Conservation (phyloP, 2,797 vertebrate species). For the Centropyge bicolor region DNA sequence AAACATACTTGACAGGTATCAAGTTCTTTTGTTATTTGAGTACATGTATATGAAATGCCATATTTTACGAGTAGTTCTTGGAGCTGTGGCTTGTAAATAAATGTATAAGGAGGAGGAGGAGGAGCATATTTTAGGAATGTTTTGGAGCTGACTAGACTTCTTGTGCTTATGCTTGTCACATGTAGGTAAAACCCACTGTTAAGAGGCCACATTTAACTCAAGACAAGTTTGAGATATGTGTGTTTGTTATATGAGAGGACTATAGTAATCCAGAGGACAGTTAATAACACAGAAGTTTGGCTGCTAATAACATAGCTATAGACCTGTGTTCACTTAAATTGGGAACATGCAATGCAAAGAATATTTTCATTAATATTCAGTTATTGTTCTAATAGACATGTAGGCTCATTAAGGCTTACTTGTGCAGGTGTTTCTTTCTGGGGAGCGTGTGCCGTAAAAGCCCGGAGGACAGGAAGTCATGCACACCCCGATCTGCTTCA, state of each 20-base stretch:
- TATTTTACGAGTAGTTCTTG: slow-evolving; percentile 27
- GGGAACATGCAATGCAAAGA: not conserved
- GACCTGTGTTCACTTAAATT: not conserved
- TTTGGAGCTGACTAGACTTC: slow-evolving; percentile 1
- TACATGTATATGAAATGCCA: slow-evolving; percentile 1
- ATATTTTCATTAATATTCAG: not conserved
- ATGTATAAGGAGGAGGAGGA: slow-evolving; percentile 10
- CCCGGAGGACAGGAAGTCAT: slow-evolving; percentile 96
- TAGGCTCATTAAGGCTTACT: slow-evolving; percentile 86
- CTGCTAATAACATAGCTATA: not conserved
- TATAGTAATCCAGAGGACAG: not conserved
- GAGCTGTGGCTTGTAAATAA: slow-evolving; percentile 24
- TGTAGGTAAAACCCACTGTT: slow-evolving; percentile 35
- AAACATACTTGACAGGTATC: slow-evolving; percentile 21
- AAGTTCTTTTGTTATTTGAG: slow-evolving; percentile 6
- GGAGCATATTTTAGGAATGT: slow-evolving; percentile 39
- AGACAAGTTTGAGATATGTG: slow-evolving; percentile 9
- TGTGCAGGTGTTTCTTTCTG: slow-evolving; percentile 97
- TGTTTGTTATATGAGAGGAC: slow-evolving; percentile 7
- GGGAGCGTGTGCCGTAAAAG: slow-evolving; percentile 96
- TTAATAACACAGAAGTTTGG: not conserved
- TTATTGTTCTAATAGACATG: not conserved
- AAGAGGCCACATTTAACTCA: slow-evolving; percentile 18
- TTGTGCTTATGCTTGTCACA: slow-evolving; percentile 18
- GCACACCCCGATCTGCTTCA: slow-evolving; percentile 98